phyloP scores from a whole-genome alignment of 2,888 invertebrate genomes.

The Masnerella sp. region DNA sequence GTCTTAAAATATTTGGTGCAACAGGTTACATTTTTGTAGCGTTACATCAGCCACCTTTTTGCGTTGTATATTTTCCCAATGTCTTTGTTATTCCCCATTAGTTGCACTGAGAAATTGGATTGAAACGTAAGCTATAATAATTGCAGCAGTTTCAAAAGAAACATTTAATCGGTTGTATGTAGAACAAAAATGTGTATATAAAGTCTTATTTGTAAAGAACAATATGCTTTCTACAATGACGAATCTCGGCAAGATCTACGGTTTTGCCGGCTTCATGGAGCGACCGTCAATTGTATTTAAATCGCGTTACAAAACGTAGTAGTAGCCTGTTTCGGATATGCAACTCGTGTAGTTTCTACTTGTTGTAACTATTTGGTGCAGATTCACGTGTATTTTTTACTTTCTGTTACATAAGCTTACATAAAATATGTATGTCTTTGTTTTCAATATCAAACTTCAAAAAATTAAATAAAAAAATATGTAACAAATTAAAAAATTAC shows the following conservation, averaged over 20 bases:
- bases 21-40: no score
- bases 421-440: no score
- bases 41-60: no score
- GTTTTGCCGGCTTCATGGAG: slow-evolving; percentile 47
- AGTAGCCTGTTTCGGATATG: slow-evolving; percentile 39
- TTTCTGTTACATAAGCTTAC: neutral
- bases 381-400: slow-evolving; percentile 25
- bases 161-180: slow-evolving; percentile 31
- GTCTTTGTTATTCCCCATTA: no score
- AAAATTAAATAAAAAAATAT: no score
- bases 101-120: neutral
- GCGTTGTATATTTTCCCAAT: no score
- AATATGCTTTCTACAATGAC: slow-evolving; percentile 57
- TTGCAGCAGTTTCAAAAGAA: slow-evolving; percentile 16
- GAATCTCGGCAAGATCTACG: slow-evolving; percentile 55
- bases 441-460: no score
- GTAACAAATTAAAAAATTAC: no score
- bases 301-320: slow-evolving; percentile 56
- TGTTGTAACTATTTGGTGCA: slow-evolving; percentile 51
- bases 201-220: slow-evolving; percentile 28
- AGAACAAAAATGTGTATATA: slow-evolving; percentile 30
- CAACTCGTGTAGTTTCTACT: slow-evolving; percentile 51
- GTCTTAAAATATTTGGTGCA: no score
- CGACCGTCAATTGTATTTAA: slow-evolving; percentile 59
- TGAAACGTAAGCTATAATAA: slow-evolving; percentile 6